Evolutionary conservation across 2,888 invertebrate genomes (phyloP), one percentile per base, ranked within the genome.

Genomic region (Chymomyza caudatula): DNA sequence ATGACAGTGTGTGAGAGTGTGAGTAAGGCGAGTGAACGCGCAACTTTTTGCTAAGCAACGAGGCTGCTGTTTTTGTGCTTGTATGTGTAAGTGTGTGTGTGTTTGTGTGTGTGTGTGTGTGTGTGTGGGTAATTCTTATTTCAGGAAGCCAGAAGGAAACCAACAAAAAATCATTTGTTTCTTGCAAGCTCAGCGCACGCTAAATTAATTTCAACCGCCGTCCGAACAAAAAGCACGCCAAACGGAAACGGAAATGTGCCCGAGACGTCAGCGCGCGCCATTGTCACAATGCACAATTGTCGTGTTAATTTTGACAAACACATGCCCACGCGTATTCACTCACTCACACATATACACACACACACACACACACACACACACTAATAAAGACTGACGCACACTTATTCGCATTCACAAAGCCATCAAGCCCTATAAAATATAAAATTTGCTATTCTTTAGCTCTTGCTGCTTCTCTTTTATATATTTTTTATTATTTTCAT

Each of bases 171-270:
- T 78, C 78, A 81, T 84, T 84, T 81, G 78, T 82, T 78, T 84
- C 79, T 82, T 81, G 82, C 78, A 70, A 77, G 78, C 84, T 84
- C 77, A 81, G 84, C 77, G 70, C 82, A 84, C 82, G 85, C 77
- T 84, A 77, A 82, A 82, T 82, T 82, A 84, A 82, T 84, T 82
- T 71, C 68, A 76, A 70, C 77, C 76, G 73, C 58, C 71, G 72
- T 71, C 67, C 68, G 74, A 84, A 82, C 80, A 80, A 83, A 80
- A 80, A 78, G 55, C 66, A 56, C 55, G 64, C 77, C 68, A 74
- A 82, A 70, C 83, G 85, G 83, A 84, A 85, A 70, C 85, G 83
- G 83, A 85, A 84, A 78, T 83, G 77, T 80, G 76, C 78, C 80
- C 78, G 83, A 83, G 81, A 78, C 77, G 79, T 81, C 71, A 69